A percentile compares a stretch with the other conserved stretches of the same genome.
These are phyloP conservation scores for Apodemia zela DNA, from an alignment of 2,888 invertebrate genomes.

Conservation along the genomic window DNA sequence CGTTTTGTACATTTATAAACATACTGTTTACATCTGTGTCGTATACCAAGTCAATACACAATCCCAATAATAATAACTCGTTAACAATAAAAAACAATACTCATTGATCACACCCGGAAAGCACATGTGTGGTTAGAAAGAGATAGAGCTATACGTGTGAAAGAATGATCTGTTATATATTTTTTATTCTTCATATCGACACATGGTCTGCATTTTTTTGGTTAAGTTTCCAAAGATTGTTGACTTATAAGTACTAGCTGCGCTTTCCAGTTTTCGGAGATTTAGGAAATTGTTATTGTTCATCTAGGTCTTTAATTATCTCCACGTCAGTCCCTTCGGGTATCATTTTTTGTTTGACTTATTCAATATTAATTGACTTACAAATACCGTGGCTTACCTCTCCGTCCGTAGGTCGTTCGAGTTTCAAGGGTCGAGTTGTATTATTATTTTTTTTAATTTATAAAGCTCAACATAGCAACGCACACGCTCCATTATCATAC, in stretches of 20 bases:
- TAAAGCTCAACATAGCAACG: too few species aligned
- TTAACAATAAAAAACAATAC: slow-evolving; percentile 55
- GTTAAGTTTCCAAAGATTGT: neutral
- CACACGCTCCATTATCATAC: too few species aligned
- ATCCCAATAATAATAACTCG: slow-evolving; percentile 23
- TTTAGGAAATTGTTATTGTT: too few species aligned
- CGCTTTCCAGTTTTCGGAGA: neutral
- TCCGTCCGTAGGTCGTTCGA: too few species aligned
- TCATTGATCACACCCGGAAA: slow-evolving; percentile 60
- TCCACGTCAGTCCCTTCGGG: too few species aligned
- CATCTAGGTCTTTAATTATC: too few species aligned
- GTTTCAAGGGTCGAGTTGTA: too few species aligned
- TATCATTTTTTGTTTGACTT: too few species aligned
- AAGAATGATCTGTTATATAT: slow-evolving; percentile 31
- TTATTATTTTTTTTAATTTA: too few species aligned
- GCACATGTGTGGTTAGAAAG: slow-evolving; percentile 55
- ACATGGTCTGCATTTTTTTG: neutral
- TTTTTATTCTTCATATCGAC: slow-evolving; percentile 9
- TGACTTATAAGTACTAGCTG: neutral
- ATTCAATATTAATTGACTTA: too few species aligned
- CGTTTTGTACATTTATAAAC: neutral
- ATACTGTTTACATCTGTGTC: slow-evolving; percentile 13
- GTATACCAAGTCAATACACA: neutral
- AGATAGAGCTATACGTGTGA: slow-evolving; percentile 43
- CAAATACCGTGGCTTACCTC: too few species aligned